Conservation (phyloP, 2,888 invertebrate species). For the Andrena minutula region DNA sequence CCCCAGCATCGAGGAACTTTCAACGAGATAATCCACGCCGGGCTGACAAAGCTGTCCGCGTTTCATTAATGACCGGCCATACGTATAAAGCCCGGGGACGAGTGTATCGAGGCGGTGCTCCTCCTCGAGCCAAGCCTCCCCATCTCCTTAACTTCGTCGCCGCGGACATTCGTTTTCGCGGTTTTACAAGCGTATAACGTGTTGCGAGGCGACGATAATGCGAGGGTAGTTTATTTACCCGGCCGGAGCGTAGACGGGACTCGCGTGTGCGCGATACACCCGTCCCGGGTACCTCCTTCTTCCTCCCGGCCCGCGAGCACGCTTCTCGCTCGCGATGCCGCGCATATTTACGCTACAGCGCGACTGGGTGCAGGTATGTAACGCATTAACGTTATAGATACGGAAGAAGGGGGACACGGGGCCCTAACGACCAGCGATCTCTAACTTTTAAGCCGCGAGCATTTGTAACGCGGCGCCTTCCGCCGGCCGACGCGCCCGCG, state of each 20-base stretch:
- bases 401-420: constrained; percentile 72
- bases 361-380: constrained; percentile 69
- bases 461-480: constrained; percentile 68
- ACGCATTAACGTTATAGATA: constrained; percentile 81
- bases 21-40: constrained; percentile 74
- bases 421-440: constrained; percentile 75
- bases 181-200: constrained; percentile 74
- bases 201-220: constrained; percentile 73
- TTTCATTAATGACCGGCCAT: constrained; percentile 76
- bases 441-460: constrained; percentile 76
- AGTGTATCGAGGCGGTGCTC: constrained; percentile 67
- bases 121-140: constrained; percentile 19
- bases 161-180: constrained; percentile 73
- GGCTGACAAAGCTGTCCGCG: constrained; percentile 77
- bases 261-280: constrained; percentile 43
- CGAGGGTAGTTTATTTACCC: constrained; percentile 73
- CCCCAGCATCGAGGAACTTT: constrained; percentile 48
- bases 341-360: constrained; percentile 58
- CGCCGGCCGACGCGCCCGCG: background rate
- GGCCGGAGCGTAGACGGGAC: constrained; percentile 9
- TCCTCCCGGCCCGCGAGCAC: constrained; percentile 9
- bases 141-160: constrained; percentile 61
- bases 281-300: constrained; percentile 20
- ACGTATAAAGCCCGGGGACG: constrained; percentile 68
- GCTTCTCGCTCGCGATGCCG: constrained; percentile 35